Conservation (phyloP, 2,113 vertebrate genomes). For the Dicaeum eximium region DNA sequence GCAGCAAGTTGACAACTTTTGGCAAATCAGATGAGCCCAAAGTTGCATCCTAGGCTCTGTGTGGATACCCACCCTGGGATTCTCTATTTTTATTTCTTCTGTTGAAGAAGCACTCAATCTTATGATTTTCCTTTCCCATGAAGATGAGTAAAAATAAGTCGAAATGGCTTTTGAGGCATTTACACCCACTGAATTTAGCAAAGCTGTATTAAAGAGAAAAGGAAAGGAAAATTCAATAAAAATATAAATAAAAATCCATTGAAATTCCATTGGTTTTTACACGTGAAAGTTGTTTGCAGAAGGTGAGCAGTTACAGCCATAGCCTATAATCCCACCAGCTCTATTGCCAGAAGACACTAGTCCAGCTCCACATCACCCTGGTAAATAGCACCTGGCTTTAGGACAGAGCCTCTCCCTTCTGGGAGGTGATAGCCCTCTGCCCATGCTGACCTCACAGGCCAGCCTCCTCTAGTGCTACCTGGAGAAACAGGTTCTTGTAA, state of each 20-base stretch:
- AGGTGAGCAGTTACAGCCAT: background rate
- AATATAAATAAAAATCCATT: conserved; percentile 6
- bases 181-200: background rate
- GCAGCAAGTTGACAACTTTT: background rate
- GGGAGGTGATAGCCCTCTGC: background rate
- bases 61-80: background rate
- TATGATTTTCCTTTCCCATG: background rate
- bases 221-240: background rate
- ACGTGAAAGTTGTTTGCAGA: background rate
- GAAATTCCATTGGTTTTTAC: background rate
- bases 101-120: background rate
- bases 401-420: background rate
- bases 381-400: background rate
- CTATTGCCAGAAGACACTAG: background rate
- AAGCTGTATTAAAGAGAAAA: background rate
- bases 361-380: background rate
- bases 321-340: background rate
- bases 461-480: background rate
- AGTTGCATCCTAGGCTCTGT: background rate
- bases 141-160: background rate
- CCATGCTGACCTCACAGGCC: background rate
- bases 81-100: background rate
- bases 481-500: background rate
- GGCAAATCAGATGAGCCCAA: background rate
- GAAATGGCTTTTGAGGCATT: background rate